Conservation (phyloP, 2,888 invertebrate genomes). For the Orchestes rusci region DNA sequence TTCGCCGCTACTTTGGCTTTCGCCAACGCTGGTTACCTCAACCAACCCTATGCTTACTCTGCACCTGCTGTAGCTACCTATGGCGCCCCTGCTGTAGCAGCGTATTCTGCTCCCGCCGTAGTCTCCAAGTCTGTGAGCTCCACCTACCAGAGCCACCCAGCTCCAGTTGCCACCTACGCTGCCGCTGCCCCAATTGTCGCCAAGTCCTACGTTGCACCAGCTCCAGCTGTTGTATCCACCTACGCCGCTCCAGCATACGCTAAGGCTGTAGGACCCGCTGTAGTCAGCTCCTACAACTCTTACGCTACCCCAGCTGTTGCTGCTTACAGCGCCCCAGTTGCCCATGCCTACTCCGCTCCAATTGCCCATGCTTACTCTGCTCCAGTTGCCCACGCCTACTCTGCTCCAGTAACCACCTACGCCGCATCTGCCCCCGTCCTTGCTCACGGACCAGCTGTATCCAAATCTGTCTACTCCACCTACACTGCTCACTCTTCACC, state of each 20-base stretch:
- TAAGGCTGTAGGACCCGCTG: conserved; percentile 3
- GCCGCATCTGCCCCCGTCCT: conserved; percentile 24
- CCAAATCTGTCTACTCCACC: conserved; percentile 11
- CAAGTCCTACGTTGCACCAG: conserved; percentile 16
- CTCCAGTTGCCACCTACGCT: conserved; percentile 17
- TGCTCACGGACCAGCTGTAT: too few species aligned
- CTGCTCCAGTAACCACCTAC: conserved; percentile 17
- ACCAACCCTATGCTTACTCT: conserved; percentile 34
- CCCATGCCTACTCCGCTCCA: conserved; percentile 16
- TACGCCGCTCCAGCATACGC: conserved; percentile 20
- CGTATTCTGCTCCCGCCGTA: conserved; percentile 28
- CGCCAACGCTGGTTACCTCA: conserved; percentile 53
- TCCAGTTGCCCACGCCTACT: conserved; percentile 9
- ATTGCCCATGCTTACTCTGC: conserved; percentile 10
- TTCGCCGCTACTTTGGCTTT: conserved; percentile 53
- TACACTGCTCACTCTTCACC: conserved; percentile 25
- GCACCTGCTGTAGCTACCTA: conserved; percentile 22
- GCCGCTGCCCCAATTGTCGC: conserved; percentile 22
- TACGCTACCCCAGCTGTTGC: conserved; percentile 35
- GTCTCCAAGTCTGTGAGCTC: conserved; percentile 32
- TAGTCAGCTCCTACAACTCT: too few species aligned
- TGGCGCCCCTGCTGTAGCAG: conserved; percentile 26
- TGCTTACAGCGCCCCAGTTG: conserved; percentile 17
- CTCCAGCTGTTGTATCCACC: conserved; percentile 17
- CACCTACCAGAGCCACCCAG: conserved; percentile 16